Percentiles rank a stretch among this genome's conserved stretches.
Conservation (phyloP, 1,140 invertebrate species). For the Zaprionus tsacasi region DNA sequence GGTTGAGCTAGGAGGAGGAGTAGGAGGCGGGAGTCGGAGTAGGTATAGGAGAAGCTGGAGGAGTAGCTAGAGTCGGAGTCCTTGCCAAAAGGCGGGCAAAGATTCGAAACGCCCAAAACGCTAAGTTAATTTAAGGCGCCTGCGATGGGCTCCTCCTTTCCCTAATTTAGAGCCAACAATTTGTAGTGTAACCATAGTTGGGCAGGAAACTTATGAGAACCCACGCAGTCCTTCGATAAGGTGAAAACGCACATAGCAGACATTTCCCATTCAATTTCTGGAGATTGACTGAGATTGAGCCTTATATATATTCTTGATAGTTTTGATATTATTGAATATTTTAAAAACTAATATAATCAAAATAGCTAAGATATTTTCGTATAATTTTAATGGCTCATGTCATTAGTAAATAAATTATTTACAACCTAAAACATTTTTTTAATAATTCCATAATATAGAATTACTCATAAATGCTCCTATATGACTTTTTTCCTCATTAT, state of each 20-base stretch:
- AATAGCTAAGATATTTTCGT: too few relatives aligned
- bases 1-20: too few relatives aligned
- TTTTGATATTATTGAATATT: too few relatives aligned
- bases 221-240: slow-evolving; percentile 11
- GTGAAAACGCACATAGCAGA: neutral
- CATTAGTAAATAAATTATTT: too few relatives aligned
- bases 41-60: too few relatives aligned
- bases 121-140: slow-evolving; percentile 68
- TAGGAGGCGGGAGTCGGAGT: neutral
- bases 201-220: neutral
- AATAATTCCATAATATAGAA: too few relatives aligned
- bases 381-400: too few relatives aligned
- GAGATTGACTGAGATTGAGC: slow-evolving; percentile 8
- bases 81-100: slow-evolving; percentile 28
- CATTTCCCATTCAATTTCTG: slow-evolving; percentile 1
- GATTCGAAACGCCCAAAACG: slow-evolving; percentile 48
- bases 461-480: too few relatives aligned
- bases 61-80: slow-evolving; percentile 12
- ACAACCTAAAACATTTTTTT: too few relatives aligned
- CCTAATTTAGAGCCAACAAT: slow-evolving; percentile 62
- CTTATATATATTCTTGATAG: neutral
- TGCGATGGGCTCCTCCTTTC: slow-evolving; percentile 49
- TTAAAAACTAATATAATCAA: too few relatives aligned
- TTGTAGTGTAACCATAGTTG: slow-evolving; percentile 27
- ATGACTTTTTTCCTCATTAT: too few relatives aligned